Evolutionary conservation across 2,888 invertebrate species (phyloP), one percentile per base, ranked within the genome.

Genomic region (Camponotus fellah): DNA sequence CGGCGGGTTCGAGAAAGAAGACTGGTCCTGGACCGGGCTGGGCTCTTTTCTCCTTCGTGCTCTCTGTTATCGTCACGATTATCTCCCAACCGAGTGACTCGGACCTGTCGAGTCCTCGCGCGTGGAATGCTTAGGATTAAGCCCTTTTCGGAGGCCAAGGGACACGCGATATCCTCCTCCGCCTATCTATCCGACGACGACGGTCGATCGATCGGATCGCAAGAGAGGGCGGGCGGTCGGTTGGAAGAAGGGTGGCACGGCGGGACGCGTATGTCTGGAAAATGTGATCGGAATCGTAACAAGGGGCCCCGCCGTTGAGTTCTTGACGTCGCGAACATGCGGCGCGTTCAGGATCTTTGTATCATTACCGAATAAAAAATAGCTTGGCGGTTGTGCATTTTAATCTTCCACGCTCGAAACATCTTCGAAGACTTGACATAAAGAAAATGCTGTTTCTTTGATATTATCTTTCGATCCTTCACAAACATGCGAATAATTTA

Each of bases 41-140:
- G 62, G 74, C 68, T 71, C 79, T 64, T 85, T 85, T 85, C 87
- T 89, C 86, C 87, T 85, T 89, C 87, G 85, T 86, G 75, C 88
- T 85, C 85, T 77, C 90, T 91, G 91, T 92, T 92, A 91, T 92
- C 92, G 90, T 87, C 82, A 71, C 82, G 87, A 87, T 91, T 90
- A 91, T 91, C 90, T 90, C 85, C 86, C 77, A 75, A 66, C 66
- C 82, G 65, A 83, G 77, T 76, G 79, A 83, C 60, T 82, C 85
- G 40, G 84, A 87, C 84, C 83, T 83, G 86, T 83, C 79, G 79
- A 80, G 79, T 80, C 60, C 72, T 72, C 87, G 83, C 88, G 84
- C 90, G 62, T 80, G 86, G 89, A 89, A 89, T 89, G 84, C 77
- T 86, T 88, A 88, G 87, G 85, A 90, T 90, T 90, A 89, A 90